A percentile compares a stretch with the other conserved stretches of the same genome.
Evolutionary conservation across 1,140 invertebrate species (phyloP).

Genomic region (Dinoponera quadriceps): DNA sequence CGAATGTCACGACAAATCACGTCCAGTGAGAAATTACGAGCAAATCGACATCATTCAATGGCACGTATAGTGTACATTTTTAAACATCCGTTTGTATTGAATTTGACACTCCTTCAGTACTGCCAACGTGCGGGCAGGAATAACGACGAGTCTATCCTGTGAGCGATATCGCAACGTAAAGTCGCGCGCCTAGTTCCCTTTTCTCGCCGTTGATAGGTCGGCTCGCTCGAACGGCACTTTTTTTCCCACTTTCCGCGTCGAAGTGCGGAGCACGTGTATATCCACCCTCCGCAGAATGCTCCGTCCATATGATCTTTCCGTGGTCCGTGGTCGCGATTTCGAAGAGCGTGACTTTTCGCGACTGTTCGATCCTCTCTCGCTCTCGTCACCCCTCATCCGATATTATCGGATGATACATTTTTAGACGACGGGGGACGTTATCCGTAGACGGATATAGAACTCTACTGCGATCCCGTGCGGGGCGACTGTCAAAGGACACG

Average conservation of each 20-base stretch:
- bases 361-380: background rate
- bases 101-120: constrained; percentile 13
- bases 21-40: constrained; percentile 47
- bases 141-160: background rate
- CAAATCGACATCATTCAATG: constrained; percentile 16
- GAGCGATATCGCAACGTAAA: background rate
- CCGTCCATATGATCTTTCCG: background rate
- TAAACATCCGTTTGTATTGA: constrained; percentile 46
- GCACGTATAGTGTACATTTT: background rate
- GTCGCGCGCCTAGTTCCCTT: background rate
- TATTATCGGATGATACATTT: constrained; percentile 22
- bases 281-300: background rate
- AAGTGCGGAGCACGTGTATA: too few species aligned
- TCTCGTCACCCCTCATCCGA: background rate
- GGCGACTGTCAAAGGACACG: background rate
- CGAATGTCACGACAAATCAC: background rate
- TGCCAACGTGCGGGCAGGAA: background rate
- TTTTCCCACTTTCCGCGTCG: background rate
- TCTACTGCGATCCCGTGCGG: background rate
- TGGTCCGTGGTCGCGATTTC: constrained; percentile 12
- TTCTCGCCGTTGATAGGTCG: too few species aligned
- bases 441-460: background rate
- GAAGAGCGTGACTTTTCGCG: background rate
- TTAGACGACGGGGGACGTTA: constrained; percentile 4
- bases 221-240: background rate